A percentile compares a stretch with the other conserved stretches of the same genome.
Conservation (phyloP, 2,113 vertebrate species). For the Xenopus tropicalis region DNA sequence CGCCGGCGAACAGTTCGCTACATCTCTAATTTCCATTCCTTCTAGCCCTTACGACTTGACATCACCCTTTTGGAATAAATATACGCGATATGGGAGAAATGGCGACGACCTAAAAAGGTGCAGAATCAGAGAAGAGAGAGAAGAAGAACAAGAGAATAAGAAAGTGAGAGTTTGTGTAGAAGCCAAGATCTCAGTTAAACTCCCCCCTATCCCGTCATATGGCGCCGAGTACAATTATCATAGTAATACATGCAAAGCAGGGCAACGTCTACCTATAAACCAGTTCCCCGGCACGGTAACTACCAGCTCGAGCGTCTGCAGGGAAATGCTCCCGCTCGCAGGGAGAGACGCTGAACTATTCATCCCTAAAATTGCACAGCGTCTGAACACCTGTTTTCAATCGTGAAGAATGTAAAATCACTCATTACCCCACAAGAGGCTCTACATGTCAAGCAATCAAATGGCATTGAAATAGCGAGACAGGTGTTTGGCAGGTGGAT, state of each 20-base stretch:
- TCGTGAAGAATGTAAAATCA: constrained; percentile 92
- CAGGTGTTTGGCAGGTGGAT: constrained; percentile 99
- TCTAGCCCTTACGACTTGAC: too few species aligned
- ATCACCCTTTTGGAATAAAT: too few species aligned
- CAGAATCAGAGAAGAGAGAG: too few species aligned
- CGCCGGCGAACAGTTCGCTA: too few species aligned
- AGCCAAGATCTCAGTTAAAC: too few species aligned
- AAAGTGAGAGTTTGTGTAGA: too few species aligned
- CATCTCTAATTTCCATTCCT: too few species aligned
- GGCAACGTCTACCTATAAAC: constrained; percentile 31
- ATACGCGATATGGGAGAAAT: too few species aligned
- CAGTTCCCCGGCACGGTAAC: constrained; percentile 53
- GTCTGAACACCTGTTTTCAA: constrained; percentile 98
- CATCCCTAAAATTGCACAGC: constrained; percentile 88
- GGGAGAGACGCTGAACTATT: constrained; percentile 93
- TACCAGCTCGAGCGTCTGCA: constrained; percentile 65
- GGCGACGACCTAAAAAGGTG: too few species aligned
- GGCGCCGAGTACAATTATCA: neutral
- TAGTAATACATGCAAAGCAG: neutral
- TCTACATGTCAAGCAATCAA: constrained; percentile 96
- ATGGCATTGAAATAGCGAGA: constrained; percentile 91
- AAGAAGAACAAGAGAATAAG: too few species aligned
- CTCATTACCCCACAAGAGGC: constrained; percentile 97
- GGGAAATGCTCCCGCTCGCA: constrained; percentile 69
- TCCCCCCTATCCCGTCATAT: neutral